Base-by-base conservation (phyloP, 2,797 vertebrate genomes). In the Anas bahamensis region DNA sequence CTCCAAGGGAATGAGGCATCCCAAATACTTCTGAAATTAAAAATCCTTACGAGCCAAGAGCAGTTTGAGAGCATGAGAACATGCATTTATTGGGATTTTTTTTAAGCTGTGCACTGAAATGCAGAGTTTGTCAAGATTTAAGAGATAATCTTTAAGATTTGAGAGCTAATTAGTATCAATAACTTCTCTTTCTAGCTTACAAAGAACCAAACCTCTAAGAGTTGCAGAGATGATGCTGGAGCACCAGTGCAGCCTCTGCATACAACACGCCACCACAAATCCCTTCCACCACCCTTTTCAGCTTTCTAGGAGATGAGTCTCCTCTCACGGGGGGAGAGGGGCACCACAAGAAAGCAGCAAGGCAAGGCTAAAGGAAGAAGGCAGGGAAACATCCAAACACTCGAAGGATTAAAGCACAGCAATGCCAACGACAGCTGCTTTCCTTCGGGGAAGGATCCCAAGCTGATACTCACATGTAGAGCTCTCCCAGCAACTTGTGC, bases 401-500 rank as follows among this genome's bases (percentile, higher is more conserved):
- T 12, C 9, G 35, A 35, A 72, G 56, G 37, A 77, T 52, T 72
- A 73, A 74, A 92, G 31, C 41, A 41, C 26, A 77, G 68, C 37
- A 39, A 41, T 5, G 16, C 22, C 63, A 37, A 56, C 7, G 26
- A 21, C 1, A 4, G 37, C 37, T 78, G 42, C 56, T 71, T 72
- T 72, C 17, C 23, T 39, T 53, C 28, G 52, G 72, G 69, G 73
- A 76, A 80, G 44, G 69, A 33, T 15, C n/a, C 33, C 48, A 86
- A 87, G 53, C 46, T 22, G 0, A 0, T 70, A 97, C 99, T 98
- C 97, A 99, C 99, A 99, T 98, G 96, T 99, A 99, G 73, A 98
- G 98, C 93, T 99, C 99, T 53, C 99, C 99, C 83, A 99, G 97
- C 3, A 98, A 95, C 82, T 99, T 99, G 98, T 99, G 99, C 55